phyloP scores from a whole-genome alignment of 92 coral and sea anemone species.

The Porites cylindrica region DNA sequence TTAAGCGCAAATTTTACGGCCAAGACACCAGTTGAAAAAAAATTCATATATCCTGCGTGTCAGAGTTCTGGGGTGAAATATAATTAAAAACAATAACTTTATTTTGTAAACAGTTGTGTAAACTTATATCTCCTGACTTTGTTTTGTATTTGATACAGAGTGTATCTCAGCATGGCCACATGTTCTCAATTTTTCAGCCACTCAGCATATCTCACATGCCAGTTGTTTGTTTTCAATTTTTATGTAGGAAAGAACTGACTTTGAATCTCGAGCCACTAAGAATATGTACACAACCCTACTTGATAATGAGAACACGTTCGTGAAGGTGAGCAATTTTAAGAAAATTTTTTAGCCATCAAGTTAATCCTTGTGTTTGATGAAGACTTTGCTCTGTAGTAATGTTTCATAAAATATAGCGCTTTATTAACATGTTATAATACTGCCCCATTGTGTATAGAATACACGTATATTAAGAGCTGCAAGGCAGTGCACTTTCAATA shows the following conservation, averaged over 20 bases:
- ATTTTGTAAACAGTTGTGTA: background rate
- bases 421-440: conserved; percentile 8
- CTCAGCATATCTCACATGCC: background rate
- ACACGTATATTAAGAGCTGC: background rate
- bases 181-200: background rate
- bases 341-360: conserved; percentile 9
- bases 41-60: too few species aligned
- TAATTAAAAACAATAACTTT: too few species aligned
- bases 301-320: conserved; percentile 91
- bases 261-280: conserved; percentile 90
- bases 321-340: conserved; percentile 60
- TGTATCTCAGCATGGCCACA: background rate
- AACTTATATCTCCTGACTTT: background rate
- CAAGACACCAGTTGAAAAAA: too few species aligned
- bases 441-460: background rate
- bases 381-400: background rate
- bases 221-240: background rate
- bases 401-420: background rate
- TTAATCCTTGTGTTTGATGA: background rate
- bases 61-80: too few species aligned
- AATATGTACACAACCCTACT: conserved; percentile 93
- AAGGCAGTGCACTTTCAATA: background rate
- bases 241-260: conserved; percentile 88
- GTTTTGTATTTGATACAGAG: background rate
- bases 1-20: too few species aligned